phyloP scores from a whole-genome alignment of 2,113 vertebrate genomes.

The Gnathonemus echidnorhynchus region DNA sequence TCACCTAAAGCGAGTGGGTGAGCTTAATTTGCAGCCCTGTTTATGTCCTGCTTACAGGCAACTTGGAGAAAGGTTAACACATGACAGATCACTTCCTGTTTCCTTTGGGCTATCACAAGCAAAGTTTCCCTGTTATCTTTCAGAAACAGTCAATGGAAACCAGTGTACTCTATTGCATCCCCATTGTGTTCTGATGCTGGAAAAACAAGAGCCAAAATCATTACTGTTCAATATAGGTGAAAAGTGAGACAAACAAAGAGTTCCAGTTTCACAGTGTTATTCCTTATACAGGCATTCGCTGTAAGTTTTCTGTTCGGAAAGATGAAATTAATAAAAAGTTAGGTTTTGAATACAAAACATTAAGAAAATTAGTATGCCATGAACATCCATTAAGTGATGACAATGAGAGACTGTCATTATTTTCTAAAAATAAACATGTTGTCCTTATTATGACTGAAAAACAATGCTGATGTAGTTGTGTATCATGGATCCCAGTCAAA shows the following conservation, averaged over 20 bases:
- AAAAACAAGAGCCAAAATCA: background rate
- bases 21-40: background rate
- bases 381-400: background rate
- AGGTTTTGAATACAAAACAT: background rate
- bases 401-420: background rate
- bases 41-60: conserved; percentile 34
- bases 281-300: background rate
- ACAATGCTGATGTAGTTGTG: background rate
- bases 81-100: conserved; percentile 57
- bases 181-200: conserved; percentile 48
- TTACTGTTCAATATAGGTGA: background rate
- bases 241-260: background rate
- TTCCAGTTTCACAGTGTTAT: background rate
- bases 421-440: background rate
- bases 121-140: conserved; percentile 45
- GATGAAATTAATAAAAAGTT: background rate
- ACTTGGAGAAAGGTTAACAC: conserved; percentile 45
- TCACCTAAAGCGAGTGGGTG: background rate
- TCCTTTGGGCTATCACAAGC: conserved; percentile 45
- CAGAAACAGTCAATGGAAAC: conserved; percentile 52
- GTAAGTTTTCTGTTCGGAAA: background rate
- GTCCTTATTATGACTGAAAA: background rate
- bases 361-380: background rate
- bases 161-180: conserved; percentile 29
- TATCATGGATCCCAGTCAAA: background rate